phyloP scores from a whole-genome alignment of 2,113 vertebrate genomes.

The Tenrec ecaudatus region DNA sequence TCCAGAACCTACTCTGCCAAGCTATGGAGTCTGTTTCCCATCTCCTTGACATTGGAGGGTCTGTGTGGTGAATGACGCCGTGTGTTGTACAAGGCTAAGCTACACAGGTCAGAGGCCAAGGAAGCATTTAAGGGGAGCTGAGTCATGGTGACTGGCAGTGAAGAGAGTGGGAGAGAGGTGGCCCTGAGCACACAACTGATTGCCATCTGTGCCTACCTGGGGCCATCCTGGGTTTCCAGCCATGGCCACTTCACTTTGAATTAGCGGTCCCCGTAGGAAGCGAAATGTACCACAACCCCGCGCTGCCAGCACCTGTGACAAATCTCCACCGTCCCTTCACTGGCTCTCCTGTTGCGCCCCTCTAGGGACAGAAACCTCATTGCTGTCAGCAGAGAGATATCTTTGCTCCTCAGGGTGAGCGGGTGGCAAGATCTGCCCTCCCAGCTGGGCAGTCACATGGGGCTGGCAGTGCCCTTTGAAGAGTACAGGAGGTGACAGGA shows the following conservation, averaged over 20 bases:
- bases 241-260: not conserved
- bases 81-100: too few species aligned
- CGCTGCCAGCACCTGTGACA: not conserved
- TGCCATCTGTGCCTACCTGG: too few species aligned
- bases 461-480: not conserved
- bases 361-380: not conserved
- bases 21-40: too few species aligned
- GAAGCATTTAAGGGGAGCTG: not conserved
- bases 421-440: constrained; percentile 21
- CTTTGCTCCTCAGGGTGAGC: not conserved
- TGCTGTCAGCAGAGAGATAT: not conserved
- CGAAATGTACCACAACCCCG: not conserved
- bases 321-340: not conserved
- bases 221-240: too few species aligned
- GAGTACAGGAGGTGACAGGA: not conserved
- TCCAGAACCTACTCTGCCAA: too few species aligned
- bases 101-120: not conserved
- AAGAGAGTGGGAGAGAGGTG: not conserved
- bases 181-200: rapidly evolving
- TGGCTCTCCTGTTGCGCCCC: not conserved
- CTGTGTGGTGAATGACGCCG: too few species aligned
- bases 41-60: too few species aligned
- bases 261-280: not conserved
- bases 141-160: not conserved
- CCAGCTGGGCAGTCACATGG: not conserved